Evolutionary conservation across 1,140 invertebrate species (phyloP).

Genomic region (Cyphomyrmex costatus): DNA sequence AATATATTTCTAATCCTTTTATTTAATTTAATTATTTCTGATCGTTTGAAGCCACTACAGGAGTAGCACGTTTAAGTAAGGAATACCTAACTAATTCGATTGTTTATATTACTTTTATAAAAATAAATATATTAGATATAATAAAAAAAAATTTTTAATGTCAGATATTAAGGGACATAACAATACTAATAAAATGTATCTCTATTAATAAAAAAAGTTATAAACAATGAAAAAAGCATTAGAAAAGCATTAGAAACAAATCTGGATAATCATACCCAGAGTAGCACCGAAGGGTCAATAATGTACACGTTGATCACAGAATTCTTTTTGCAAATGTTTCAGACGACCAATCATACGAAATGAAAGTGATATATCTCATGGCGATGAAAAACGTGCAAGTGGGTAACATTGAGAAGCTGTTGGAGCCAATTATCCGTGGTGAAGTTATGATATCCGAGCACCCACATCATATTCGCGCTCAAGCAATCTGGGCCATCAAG

Average conservation of each 20-base stretch:
- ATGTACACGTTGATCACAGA: background rate
- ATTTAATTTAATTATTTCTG: slow-evolving; percentile 14
- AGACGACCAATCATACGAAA: slow-evolving; percentile 75
- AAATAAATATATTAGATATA: too few species aligned
- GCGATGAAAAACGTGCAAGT: slow-evolving; percentile 79
- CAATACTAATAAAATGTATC: too few species aligned
- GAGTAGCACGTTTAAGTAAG: too few species aligned
- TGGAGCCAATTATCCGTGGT: slow-evolving; percentile 77
- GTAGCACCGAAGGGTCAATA: too few species aligned
- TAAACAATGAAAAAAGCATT: too few species aligned
- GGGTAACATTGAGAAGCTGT: slow-evolving; percentile 67
- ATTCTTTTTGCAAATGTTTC: slow-evolving; percentile 38
- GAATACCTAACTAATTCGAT: too few species aligned
- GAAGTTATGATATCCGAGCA: slow-evolving; percentile 67
- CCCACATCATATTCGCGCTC: slow-evolving; percentile 77
- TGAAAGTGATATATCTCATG: slow-evolving; percentile 79
- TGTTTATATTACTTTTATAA: too few species aligned
- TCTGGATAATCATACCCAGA: too few species aligned
- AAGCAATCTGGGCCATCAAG: slow-evolving; percentile 80
- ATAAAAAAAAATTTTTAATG: too few species aligned
- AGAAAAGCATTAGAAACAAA: too few species aligned
- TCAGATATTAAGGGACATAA: too few species aligned
- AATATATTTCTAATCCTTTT: background rate
- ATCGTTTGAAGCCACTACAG: background rate
- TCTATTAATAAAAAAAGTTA: too few species aligned